phyloP scores from a whole-genome alignment of 2,888 invertebrate species.

The Nowickia ferox region DNA sequence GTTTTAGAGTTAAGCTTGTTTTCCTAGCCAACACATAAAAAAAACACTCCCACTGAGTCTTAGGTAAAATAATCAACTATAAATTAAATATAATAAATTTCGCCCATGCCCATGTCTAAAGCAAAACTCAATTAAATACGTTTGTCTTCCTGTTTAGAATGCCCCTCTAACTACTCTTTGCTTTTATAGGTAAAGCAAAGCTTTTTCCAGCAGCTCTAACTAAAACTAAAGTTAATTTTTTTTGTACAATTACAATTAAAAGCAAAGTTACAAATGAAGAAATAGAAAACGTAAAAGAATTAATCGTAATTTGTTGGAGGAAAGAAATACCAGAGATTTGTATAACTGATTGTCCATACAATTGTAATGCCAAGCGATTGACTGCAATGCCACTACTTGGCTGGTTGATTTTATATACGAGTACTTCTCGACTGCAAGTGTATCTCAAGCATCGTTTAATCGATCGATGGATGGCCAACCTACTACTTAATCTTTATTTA shows the following conservation, averaged over 20 bases:
- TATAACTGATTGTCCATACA: slow-evolving; percentile 54
- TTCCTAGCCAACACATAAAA: not conserved
- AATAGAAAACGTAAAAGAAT: slow-evolving; percentile 1
- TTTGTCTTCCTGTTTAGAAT: slow-evolving; percentile 61
- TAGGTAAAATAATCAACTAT: slow-evolving; percentile 68
- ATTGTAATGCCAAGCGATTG: slow-evolving; percentile 32
- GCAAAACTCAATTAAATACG: slow-evolving; percentile 69
- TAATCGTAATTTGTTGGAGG: slow-evolving; percentile 22
- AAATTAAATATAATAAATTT: slow-evolving; percentile 53
- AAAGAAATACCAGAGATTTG: slow-evolving; percentile 48
- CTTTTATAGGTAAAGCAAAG: not conserved
- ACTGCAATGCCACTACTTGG: slow-evolving; percentile 22
- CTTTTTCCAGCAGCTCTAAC: not conserved
- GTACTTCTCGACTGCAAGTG: not conserved
- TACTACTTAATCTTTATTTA: slow-evolving; percentile 67
- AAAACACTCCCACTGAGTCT: slow-evolving; percentile 68
- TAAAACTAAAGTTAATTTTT: slow-evolving; percentile 27
- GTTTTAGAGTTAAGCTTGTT: not conserved
- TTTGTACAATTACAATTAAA: slow-evolving; percentile 69
- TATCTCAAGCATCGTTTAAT: slow-evolving; percentile 35
- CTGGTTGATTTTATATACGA: not conserved
- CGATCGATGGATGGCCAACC: slow-evolving; percentile 41
- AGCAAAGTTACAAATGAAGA: slow-evolving; percentile 27
- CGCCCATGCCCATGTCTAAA: slow-evolving; percentile 55
- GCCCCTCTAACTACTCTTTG: not conserved